Base-by-base conservation (phyloP, 2,113 vertebrate species). In the Elachura formosa region DNA sequence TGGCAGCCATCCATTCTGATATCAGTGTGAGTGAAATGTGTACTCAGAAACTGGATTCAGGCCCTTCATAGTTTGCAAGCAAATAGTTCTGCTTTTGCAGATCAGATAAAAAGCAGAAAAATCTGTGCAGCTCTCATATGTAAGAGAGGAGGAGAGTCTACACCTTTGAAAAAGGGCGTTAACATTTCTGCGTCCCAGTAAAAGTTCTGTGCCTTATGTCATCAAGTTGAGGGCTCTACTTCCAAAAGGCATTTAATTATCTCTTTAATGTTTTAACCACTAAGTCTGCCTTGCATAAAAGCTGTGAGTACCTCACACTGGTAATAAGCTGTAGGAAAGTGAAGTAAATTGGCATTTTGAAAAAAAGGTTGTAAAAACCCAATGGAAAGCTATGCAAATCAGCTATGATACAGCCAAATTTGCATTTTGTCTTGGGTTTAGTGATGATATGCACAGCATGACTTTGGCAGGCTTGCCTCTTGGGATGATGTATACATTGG, bases 1-100 rank as follows among this genome's bases (percentile, higher is more conserved):
- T 98, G 98, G 98, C 97, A 96, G 90, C 38, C 93, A 67, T 98
- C 97, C 98, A 98, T 95, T 96, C 87, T 92, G 96, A 95, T 97
- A 97, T 96, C 78, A 68, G 52, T 94, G 87, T 97, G 97, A 97
- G 96, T 97, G 96, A 97, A 98, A 98, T 97, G 96, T 97, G 95
- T 96, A 96, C 96, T 98, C 94, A 86, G 95, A 89, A 89, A 94
- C 96, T 98, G 96, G 97, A 97, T 97, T 98, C 96, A 97, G 96
- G 95, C 96, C 94, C 97, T 97, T 94, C 67, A 76, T 86, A 95
- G 93, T 97, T 98, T 97, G 94, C 97, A 97, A 98, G 96, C 97
- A 97, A 97, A 97, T 97, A 95, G 95, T 97, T 96, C 94, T 96
- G 93, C 91, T 96, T 97, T 96, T 96, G 81, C 93, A 94, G 95